phyloP scores from a whole-genome alignment of 37 sponge, comb jelly and placozoan genomes.

The Cliona cf. orientalis region DNA sequence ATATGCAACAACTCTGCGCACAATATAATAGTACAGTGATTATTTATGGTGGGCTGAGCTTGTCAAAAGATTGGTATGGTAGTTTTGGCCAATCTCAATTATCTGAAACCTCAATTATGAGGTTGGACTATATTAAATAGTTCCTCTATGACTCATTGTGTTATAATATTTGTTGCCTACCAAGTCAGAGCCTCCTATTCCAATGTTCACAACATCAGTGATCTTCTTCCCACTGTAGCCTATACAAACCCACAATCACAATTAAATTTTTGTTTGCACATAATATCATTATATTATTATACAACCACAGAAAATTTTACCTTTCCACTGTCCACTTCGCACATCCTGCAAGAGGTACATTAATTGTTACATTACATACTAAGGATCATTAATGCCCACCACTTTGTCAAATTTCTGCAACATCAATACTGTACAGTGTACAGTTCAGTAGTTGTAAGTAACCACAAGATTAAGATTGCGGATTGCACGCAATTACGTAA shows the following conservation, averaged over 20 bases:
- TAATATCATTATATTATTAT: not conserved
- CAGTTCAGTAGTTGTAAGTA: too few relatives aligned
- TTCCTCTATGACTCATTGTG: not conserved
- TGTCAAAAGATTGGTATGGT: too few relatives aligned
- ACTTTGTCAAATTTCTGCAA: too few relatives aligned
- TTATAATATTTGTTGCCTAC: too few relatives aligned
- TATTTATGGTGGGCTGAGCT: too few relatives aligned
- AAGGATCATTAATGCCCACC: not conserved
- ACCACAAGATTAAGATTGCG: too few relatives aligned
- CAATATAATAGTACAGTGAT: too few relatives aligned
- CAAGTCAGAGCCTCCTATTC: conserved; percentile 99
- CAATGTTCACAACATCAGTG: conserved; percentile 99
- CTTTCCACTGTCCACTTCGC: conserved; percentile 97
- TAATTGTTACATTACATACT: not conserved
- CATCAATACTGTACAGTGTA: too few relatives aligned
- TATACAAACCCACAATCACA: conserved; percentile 13
- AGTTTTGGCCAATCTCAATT: too few relatives aligned
- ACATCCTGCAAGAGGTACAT: conserved; percentile 53
- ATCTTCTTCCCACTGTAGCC: conserved; percentile 91
- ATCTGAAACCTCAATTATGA: too few relatives aligned
- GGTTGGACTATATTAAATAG: not conserved
- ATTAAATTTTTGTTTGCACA: not conserved
- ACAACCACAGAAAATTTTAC: conserved; percentile 40
- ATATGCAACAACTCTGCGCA: too few relatives aligned
- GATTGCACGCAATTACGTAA: too few relatives aligned